Evolutionary conservation across 2,113 vertebrate genomes (phyloP), one percentile per base, ranked within the genome.

Genomic region (Erpornis zantholeuca): DNA sequence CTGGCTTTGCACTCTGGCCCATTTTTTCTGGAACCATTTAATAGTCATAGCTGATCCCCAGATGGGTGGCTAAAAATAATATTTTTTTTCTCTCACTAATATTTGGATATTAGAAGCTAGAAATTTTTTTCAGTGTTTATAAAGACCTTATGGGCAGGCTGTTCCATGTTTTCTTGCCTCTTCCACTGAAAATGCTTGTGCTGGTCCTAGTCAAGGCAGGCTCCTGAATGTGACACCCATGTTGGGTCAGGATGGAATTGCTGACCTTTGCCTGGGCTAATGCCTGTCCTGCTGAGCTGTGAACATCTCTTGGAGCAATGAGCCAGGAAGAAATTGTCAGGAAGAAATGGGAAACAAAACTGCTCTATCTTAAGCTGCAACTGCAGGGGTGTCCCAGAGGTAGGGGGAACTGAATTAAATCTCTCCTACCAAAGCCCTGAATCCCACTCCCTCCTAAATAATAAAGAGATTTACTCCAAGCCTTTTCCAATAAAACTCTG

Each of bases 251-350:
- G 31, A 47, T 52, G 49, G 49, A 2, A 2, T 8, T 80, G 47
- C 35, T 53, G 66, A 38, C 27, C 44, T 82, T 61, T 14, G 11
- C 11, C 31, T 40, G 24, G 40, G 11, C 22, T 50, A 24, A 35
- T 19, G 27, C 44, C 65, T 75, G 5, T 18, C 25, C 29, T 79
- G 47, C 36, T 61, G 56, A 66, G 35, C 63, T 83, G 25, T 66
- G 82, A 70, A 22, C 9, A 10, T 65, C 50, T 92, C 72, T 47
- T 70, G 35, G 3, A 89, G 57, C 59, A 89, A 64, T 90, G 96
- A 95, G n/a, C 38, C 33, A 78, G n/a, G n/a, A n/a, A n/a, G n/a
- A n/a, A n/a, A 93, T 95, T 95, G 49, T 94, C 82, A 93, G 70
- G 38, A 86, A 86, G 87, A 94, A 97, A 90, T 8, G 36, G 52